phyloP scores from a whole-genome alignment of 2,113 vertebrate species.

The Xenopus tropicalis region DNA sequence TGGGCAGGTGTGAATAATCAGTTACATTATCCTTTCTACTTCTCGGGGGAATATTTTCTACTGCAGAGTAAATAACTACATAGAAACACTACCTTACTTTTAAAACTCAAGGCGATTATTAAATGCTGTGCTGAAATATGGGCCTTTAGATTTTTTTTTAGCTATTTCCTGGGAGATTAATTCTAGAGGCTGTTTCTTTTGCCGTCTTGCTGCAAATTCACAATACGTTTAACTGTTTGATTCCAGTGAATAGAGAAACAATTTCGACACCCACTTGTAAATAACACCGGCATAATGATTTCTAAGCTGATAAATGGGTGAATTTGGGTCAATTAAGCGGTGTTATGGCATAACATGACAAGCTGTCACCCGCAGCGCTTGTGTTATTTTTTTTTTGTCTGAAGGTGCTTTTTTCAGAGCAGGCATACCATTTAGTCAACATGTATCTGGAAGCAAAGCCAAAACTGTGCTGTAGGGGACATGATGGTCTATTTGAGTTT shows the following conservation, averaged over 20 bases:
- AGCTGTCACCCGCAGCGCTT: no score
- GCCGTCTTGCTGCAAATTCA: conserved; percentile 22
- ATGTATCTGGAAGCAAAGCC: conserved; percentile 16
- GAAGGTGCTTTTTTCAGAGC: neutral
- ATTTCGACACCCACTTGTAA: no score
- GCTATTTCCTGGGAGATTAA: conserved; percentile 45
- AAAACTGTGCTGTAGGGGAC: conserved; percentile 35
- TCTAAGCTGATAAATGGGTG: no score
- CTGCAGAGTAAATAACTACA: conserved; percentile 44
- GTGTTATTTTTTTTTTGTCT: no score
- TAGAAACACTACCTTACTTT: conserved; percentile 44
- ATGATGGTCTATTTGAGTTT: conserved; percentile 44
- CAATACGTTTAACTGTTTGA: conserved; percentile 30
- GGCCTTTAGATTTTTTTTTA: conserved; percentile 43
- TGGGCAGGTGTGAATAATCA: conserved; percentile 41
- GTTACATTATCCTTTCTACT: conserved; percentile 38
- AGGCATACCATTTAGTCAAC: conserved; percentile 23
- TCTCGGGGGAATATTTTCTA: conserved; percentile 39
- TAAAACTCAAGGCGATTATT: conserved; percentile 46
- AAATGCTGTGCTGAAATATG: conserved; percentile 45
- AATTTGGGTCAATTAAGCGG: neutral
- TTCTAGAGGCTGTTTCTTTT: conserved; percentile 44
- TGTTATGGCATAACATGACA: neutral
- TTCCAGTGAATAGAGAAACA: neutral
- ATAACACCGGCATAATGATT: no score